Conservation (phyloP, 2,113 vertebrate species). For the Hippocampus barbouri region DNA sequence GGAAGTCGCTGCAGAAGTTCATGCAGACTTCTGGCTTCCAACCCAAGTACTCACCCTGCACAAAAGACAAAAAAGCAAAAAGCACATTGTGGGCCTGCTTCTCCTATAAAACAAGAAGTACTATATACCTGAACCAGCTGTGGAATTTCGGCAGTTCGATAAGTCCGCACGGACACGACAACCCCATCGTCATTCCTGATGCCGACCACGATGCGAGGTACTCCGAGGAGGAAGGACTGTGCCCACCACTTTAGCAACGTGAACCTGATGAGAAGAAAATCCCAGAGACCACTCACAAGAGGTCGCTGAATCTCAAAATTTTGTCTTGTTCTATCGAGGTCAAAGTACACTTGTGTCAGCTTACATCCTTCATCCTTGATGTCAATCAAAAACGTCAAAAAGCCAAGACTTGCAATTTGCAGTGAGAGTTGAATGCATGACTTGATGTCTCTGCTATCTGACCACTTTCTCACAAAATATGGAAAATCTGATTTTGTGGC, state of each 20-base stretch:
- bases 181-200: slow-evolving; percentile 80
- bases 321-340: too few species aligned
- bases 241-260: slow-evolving; percentile 93
- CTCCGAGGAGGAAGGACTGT: slow-evolving; percentile 86
- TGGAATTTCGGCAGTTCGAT: slow-evolving; percentile 80
- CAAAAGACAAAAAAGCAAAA: background rate
- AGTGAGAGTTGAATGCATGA: too few species aligned
- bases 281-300: too few species aligned
- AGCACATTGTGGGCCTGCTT: background rate
- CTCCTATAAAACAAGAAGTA: background rate
- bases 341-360: too few species aligned
- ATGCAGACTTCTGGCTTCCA: slow-evolving; percentile 89
- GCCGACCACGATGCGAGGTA: slow-evolving; percentile 82
- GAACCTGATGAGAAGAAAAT: slow-evolving; percentile 64
- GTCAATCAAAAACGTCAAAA: too few species aligned
- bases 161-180: slow-evolving; percentile 77
- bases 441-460: too few species aligned
- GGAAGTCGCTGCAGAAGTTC: slow-evolving; percentile 86
- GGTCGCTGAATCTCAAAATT: too few species aligned
- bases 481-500: too few species aligned
- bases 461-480: too few species aligned
- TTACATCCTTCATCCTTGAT: too few species aligned
- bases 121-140: slow-evolving; percentile 76
- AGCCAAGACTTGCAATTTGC: too few species aligned
- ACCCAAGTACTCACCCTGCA: slow-evolving; percentile 77